These are phyloP conservation scores for Miichthys miiuy DNA, from an alignment of 2,797 vertebrate genomes.

Conservation along the genomic window DNA sequence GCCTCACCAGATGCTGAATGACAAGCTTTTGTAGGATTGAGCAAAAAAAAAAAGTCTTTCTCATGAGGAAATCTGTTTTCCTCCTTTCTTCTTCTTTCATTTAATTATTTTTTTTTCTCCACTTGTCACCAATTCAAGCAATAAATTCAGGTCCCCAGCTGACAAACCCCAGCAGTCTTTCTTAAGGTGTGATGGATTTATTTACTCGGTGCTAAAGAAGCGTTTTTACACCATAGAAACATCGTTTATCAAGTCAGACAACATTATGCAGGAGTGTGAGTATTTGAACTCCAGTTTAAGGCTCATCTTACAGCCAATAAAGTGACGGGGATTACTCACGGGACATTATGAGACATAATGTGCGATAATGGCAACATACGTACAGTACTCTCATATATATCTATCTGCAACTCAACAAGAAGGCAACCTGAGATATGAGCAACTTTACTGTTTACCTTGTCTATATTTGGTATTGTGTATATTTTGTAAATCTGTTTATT, in stretches of 20 bases:
- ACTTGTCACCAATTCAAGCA: background rate
- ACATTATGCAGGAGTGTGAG: background rate
- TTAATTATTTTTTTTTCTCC: background rate
- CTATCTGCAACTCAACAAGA: too few relatives aligned
- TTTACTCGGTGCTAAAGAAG: slow-evolving; percentile 3
- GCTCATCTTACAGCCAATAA: too few relatives aligned
- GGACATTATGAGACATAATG: too few relatives aligned
- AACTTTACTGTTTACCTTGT: too few relatives aligned
- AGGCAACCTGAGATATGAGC: too few relatives aligned
- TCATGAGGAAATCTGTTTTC: background rate
- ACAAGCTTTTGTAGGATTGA: slow-evolving; percentile 19
- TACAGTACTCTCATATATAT: too few relatives aligned
- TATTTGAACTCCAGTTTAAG: background rate
- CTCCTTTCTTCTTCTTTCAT: background rate
- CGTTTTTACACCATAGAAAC: background rate
- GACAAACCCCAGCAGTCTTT: background rate
- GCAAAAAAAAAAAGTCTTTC: background rate
- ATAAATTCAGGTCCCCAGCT: background rate
- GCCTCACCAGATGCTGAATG: slow-evolving; percentile 8
- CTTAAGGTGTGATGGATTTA: slow-evolving; percentile 16
- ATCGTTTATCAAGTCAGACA: background rate
- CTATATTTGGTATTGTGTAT: too few relatives aligned
- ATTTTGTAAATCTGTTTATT: too few relatives aligned
- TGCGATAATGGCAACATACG: too few relatives aligned
- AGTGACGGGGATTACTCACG: too few relatives aligned